Evolutionary conservation across 2,888 invertebrate species (phyloP).

Genomic region (Acronicta leporina): DNA sequence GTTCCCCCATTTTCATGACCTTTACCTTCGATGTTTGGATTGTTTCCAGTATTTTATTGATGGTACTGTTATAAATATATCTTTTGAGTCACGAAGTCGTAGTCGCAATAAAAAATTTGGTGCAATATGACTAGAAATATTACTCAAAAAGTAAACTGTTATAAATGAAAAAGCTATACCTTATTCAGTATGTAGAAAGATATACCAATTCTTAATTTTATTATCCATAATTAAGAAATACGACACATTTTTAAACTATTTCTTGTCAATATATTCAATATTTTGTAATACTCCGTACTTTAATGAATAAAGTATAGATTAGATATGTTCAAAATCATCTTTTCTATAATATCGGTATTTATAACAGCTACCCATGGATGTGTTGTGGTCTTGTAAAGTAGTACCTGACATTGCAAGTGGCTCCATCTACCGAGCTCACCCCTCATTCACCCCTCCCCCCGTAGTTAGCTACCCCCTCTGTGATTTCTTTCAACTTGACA

Average conservation of each 20-base stretch:
- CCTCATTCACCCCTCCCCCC: constrained; percentile 33
- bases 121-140: too few species aligned
- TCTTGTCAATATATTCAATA: too few species aligned
- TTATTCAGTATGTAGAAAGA: too few species aligned
- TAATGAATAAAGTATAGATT: neutral
- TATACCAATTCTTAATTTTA: too few species aligned
- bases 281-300: too few species aligned
- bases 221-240: too few species aligned
- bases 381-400: constrained; percentile 57
- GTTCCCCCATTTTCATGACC: constrained; percentile 46
- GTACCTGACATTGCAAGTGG: constrained; percentile 57
- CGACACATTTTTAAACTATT: too few species aligned
- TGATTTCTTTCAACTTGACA: constrained; percentile 47
- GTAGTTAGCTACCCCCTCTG: constrained; percentile 54
- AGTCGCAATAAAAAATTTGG: too few species aligned
- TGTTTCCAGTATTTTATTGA: constrained; percentile 45
- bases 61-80: constrained; percentile 53
- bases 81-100: too few species aligned
- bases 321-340: neutral
- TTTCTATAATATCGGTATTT: constrained; percentile 33
- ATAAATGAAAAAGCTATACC: too few species aligned
- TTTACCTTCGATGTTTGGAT: constrained; percentile 46
- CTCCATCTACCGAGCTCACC: constrained; percentile 58
- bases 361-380: constrained; percentile 50
- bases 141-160: too few species aligned